Base-by-base conservation (phyloP, 2,797 vertebrate species). In the Centroberyx gerrardi region DNA sequence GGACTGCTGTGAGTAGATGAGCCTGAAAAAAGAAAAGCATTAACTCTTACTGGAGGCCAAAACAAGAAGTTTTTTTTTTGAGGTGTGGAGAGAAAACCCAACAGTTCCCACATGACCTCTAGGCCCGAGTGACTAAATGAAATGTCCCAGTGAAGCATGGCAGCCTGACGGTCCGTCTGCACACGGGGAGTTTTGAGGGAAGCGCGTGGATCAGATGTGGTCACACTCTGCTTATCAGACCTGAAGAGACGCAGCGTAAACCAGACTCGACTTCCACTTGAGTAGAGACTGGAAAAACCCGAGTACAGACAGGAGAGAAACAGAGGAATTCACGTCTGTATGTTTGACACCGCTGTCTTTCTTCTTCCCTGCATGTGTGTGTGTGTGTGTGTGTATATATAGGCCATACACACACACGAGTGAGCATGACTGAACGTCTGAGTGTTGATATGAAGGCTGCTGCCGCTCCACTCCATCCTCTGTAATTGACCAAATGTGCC, bases 401-500 rank as follows among this genome's bases (percentile, higher is more conserved):
- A 22, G 22, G 22, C 22, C 22, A 22, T 22, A 22, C 22, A 22
- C 22, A 22, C 22, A 22, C 22, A 22, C 22, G 22, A 22, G 22
- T 22, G 22, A 22, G 22, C 22, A 22, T 22, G 22, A 22, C 22
- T 22, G 22, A 22, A 22, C 22, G 22, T 22, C 22, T 22, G 22
- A 22, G 22, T 1, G 22, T 22, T 22, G 22, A 22, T 22, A 22
- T 22, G 22, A 22, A 22, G 22, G 22, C 22, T 22, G 22, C 22
- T 22, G 22, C 22, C 22, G 69, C 6, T 58, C 63, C 54, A 9
- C 10, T 15, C 27, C 49, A 63, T 65, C 67, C 40, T 17, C 69
- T 56, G 60, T 72, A 74, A 77, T 68, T 78, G 68, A 74, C 55
- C 58, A n/a, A 18, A 68, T 74, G 52, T 60, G 74, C 76, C 80